phyloP scores from a whole-genome alignment of 2,113 vertebrate species.

The Mirounga angustirostris region DNA sequence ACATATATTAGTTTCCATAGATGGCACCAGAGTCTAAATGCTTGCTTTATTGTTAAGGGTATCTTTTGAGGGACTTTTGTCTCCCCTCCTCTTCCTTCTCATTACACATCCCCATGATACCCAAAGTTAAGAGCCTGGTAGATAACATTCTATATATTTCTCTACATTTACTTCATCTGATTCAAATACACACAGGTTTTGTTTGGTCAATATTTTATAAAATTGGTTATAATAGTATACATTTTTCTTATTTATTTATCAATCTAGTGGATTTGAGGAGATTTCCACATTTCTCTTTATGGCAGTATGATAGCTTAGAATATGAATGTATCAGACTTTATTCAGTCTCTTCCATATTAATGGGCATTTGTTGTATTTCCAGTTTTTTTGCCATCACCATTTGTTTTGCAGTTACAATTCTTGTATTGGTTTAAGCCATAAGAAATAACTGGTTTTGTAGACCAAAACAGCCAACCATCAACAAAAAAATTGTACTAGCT shows the following conservation, averaged over 20 bases:
- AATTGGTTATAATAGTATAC: neutral
- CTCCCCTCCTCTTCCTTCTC: neutral
- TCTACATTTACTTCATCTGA: neutral
- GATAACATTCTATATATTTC: neutral
- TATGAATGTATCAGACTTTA: neutral
- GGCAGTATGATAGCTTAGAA: neutral
- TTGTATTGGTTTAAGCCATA: neutral
- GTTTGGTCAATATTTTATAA: neutral
- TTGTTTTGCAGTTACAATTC: neutral
- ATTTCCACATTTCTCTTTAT: neutral
- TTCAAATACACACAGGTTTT: neutral
- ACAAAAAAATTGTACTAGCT: neutral
- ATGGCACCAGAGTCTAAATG: neutral
- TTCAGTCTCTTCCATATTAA: neutral
- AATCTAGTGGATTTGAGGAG: neutral
- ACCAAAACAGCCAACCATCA: neutral
- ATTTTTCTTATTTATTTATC: conserved; percentile 1
- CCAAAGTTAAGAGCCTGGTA: neutral
- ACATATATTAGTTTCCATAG: neutral
- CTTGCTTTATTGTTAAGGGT: neutral
- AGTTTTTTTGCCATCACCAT: neutral
- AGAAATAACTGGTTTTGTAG: neutral
- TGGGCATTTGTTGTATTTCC: neutral
- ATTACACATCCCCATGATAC: neutral
- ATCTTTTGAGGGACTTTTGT: neutral